phyloP scores from a whole-genome alignment of 2,888 invertebrate species.

The Pyrrhosoma nymphula region DNA sequence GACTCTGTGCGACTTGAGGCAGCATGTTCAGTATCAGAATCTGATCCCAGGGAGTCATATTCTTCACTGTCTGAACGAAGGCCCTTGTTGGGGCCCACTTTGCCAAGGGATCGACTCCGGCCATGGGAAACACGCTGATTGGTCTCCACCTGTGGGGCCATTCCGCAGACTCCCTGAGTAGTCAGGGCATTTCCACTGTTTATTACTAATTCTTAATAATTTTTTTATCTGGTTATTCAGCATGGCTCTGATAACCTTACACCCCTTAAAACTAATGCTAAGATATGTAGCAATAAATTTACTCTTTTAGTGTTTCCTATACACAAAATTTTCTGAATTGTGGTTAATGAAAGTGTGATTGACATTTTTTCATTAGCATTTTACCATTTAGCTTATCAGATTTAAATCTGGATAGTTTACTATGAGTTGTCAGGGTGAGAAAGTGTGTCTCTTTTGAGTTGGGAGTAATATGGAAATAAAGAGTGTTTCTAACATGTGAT shows the following conservation, averaged over 20 bases:
- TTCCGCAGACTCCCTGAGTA: conserved; percentile 62
- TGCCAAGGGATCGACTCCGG: conserved; percentile 64
- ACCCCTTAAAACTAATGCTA: background rate
- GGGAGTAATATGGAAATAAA: too few relatives aligned
- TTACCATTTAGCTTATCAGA: background rate
- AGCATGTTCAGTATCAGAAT: conserved; percentile 71
- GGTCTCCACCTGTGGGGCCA: conserved; percentile 65
- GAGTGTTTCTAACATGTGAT: too few relatives aligned
- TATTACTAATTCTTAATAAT: conserved; percentile 45
- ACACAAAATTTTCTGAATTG: background rate
- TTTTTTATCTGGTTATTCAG: background rate
- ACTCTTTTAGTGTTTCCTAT: background rate
- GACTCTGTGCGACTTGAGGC: conserved; percentile 70
- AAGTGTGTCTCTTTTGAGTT: too few relatives aligned
- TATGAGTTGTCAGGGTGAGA: too few relatives aligned
- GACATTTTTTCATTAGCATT: background rate
- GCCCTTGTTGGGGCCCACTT: conserved; percentile 63
- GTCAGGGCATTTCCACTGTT: conserved; percentile 59
- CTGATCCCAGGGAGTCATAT: conserved; percentile 72
- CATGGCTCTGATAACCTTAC: background rate
- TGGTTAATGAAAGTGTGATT: background rate
- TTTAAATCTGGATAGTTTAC: background rate
- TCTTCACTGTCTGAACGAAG: conserved; percentile 72
- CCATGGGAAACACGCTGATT: conserved; percentile 59
- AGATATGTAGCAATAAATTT: background rate